Conservation (phyloP, 2,113 vertebrate species). For the Pagrus major region DNA sequence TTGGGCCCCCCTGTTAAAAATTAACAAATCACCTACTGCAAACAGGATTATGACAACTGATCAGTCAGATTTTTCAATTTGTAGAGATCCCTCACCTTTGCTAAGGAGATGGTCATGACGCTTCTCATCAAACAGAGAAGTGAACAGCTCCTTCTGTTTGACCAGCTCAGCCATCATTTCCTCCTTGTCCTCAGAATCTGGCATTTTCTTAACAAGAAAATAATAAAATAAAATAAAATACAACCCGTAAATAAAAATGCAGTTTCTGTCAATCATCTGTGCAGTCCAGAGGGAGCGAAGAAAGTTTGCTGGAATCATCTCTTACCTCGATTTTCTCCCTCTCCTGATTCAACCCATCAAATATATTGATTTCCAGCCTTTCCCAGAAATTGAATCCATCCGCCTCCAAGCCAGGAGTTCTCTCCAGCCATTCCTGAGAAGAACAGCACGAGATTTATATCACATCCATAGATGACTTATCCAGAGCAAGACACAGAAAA, state of each 20-base stretch:
- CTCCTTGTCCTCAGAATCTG: constrained; percentile 91
- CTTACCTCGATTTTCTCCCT: constrained; percentile 88
- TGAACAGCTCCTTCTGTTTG: constrained; percentile 89
- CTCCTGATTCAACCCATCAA: constrained; percentile 87
- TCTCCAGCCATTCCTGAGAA: constrained; percentile 95
- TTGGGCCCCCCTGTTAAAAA: no score
- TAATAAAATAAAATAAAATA: not conserved
- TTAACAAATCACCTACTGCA: no score
- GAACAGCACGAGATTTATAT: constrained; percentile 22
- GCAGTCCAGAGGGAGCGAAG: constrained; percentile 26
- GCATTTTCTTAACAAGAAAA: constrained; percentile 71
- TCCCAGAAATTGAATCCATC: constrained; percentile 97
- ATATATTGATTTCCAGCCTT: constrained; percentile 90
- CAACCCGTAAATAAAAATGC: constrained; percentile 9
- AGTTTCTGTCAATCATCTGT: constrained; percentile 46
- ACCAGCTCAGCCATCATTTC: constrained; percentile 88
- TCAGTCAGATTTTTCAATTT: not conserved
- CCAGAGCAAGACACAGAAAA: not conserved
- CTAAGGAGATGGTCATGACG: constrained; percentile 92
- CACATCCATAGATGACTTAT: constrained; percentile 15
- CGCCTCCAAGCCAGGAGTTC: constrained; percentile 92
- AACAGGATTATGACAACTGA: not conserved
- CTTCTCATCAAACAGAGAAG: constrained; percentile 94
- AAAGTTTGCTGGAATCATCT: constrained; percentile 40
- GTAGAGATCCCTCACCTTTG: constrained; percentile 85